These are phyloP conservation scores for Oncorhynchus clarkii DNA, from an alignment of 2,113 vertebrate genomes.

Conservation along the genomic window DNA sequence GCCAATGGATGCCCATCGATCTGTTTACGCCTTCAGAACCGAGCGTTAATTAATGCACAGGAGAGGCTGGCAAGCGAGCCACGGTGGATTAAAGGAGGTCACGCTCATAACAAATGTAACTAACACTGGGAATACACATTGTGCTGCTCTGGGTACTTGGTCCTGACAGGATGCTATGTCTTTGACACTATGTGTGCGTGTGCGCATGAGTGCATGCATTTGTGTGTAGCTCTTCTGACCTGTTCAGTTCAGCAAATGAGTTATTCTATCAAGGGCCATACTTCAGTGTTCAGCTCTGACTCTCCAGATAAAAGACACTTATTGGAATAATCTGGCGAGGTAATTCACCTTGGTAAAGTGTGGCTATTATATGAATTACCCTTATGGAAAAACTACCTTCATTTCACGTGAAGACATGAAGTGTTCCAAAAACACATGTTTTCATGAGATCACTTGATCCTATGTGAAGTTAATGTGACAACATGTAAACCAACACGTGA, in stretches of 20 bases:
- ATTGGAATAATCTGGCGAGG: slow-evolving; percentile 9
- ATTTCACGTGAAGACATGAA: no score
- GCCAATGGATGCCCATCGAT: slow-evolving; percentile 45
- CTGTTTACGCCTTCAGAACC: slow-evolving; percentile 46
- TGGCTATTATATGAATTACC: background rate
- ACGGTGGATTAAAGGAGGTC: slow-evolving; percentile 55
- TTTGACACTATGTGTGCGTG: no score
- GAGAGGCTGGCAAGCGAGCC: slow-evolving; percentile 32
- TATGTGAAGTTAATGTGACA: no score
- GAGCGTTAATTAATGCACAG: slow-evolving; percentile 49
- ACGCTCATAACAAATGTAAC: slow-evolving; percentile 52
- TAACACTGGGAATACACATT: slow-evolving; percentile 38
- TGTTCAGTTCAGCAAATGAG: background rate
- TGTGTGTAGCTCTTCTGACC: no score
- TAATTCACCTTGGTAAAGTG: background rate
- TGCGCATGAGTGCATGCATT: background rate
- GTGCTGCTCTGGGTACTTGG: background rate
- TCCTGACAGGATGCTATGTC: background rate
- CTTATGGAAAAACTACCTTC: no score
- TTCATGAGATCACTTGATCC: no score
- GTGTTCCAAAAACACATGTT: no score
- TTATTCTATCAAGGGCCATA: background rate
- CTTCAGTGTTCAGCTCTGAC: background rate
- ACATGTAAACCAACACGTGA: no score
- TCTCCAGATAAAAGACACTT: background rate